Evolutionary conservation across 2,888 invertebrate species (phyloP), one percentile per base, ranked within the genome.

Genomic region (Nycteola revayana): DNA sequence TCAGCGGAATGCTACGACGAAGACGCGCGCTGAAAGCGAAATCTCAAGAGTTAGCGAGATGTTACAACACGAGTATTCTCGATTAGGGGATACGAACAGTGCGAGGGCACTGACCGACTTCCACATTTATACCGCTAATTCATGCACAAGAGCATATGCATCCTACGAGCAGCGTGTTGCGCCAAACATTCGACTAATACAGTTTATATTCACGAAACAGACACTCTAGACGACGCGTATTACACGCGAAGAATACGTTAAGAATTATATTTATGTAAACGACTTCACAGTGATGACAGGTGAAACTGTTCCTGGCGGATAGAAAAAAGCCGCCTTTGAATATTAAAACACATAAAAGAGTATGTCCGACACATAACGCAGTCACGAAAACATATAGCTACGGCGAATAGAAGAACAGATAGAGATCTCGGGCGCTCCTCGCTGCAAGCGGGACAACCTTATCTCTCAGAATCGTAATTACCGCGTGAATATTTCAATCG

Each of bases 21-120:
- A 60, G 56, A 62, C 63, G 54, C 60, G 49, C 55, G 58, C 68
- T 66, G 78, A 82, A 81, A 82, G 76, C 76, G 80, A 82, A 82
- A 83, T 72, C 74, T 73, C 69, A 63, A 73, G 69, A 71, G 71
- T 63, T 65, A 49, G 67, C 62, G 60, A 62, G 58, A 66, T 59
- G 62, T 86, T 85, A 81, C 82, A 84, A 85, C 71, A 59, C 46
- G 71, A 72, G 67, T 67, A 67, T 70, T 65, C 69, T 72, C 79
- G 78, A 83, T 84, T 82, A 82, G 79, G 75, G 77, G 76, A 80
- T 79, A 72, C 73, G 69, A 52, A 49, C 63, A 58, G 45, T 56
- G 71, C 68, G 82, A 66, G 84, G 80, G 80, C 86, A 79, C 70
- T 83, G 87, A 84, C 87, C 87, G 83, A 84, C 76, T 81, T 85